Conservation (phyloP, 2,888 invertebrate species). For the Meganola albula region DNA sequence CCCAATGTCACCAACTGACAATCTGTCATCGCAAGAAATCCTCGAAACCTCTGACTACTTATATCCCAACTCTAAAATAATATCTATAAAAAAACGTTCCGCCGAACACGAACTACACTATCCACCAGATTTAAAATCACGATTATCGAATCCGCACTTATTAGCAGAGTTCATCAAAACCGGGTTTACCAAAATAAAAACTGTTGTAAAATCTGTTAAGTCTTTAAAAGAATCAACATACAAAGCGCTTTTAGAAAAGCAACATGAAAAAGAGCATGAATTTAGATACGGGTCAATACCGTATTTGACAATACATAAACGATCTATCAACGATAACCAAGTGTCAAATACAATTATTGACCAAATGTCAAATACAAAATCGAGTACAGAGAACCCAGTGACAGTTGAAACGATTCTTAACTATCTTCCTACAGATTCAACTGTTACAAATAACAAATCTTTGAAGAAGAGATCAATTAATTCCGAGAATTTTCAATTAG, state of each 20-base stretch:
- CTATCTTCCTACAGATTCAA: slow-evolving; percentile 13
- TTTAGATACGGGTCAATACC: not conserved
- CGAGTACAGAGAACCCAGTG: not conserved
- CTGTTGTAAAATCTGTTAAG: slow-evolving; percentile 20
- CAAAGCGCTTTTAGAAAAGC: not conserved
- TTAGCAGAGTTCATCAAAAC: not conserved
- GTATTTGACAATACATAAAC: slow-evolving; percentile 1
- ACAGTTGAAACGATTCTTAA: not conserved
- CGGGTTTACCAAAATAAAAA: slow-evolving; percentile 8
- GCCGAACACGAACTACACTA: not conserved
- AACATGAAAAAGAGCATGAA: not conserved
- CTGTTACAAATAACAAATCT: slow-evolving; percentile 24
- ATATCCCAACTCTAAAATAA: slow-evolving; percentile 10
- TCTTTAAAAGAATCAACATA: not conserved
- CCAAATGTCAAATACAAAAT: not conserved
- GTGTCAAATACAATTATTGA: not conserved
- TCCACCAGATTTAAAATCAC: not conserved
- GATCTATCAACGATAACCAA: slow-evolving; percentile 2
- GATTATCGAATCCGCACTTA: not conserved
- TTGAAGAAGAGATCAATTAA: slow-evolving; percentile 23
- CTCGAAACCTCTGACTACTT: slow-evolving; percentile 27
- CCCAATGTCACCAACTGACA: slow-evolving; percentile 15
- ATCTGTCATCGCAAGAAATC: slow-evolving; percentile 24
- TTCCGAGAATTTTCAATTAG: no score
- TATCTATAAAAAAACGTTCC: slow-evolving; percentile 20